A percentile compares a stretch with the other conserved stretches of the same genome.
These are phyloP conservation scores for Parazoanthus darwini DNA, from an alignment of 92 coral and sea anemone species.

Conservation along the genomic window DNA sequence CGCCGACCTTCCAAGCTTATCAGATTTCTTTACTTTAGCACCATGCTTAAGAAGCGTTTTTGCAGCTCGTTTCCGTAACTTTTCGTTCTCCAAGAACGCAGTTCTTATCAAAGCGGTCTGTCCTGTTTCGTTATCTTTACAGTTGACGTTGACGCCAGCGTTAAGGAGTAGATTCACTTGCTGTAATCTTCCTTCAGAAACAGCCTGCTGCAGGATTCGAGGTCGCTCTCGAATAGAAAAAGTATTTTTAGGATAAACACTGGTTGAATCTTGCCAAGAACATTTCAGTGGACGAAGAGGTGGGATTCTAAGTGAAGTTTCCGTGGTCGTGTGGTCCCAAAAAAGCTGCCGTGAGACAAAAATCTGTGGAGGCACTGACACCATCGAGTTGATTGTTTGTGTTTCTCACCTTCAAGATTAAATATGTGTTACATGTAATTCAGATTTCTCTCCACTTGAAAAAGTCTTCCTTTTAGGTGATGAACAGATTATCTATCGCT, in stretches of 20 bases:
- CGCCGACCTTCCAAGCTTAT: conserved; percentile 71
- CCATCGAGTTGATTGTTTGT: background rate
- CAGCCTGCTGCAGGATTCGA: conserved; percentile 86
- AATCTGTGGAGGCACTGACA: background rate
- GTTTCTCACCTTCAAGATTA: background rate
- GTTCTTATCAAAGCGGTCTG: conserved; percentile 87
- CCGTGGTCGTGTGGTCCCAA: background rate
- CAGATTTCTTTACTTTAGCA: conserved; percentile 68
- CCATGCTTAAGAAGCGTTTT: conserved; percentile 83
- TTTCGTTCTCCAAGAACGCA: conserved; percentile 73
- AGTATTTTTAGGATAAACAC: background rate
- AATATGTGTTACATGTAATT: background rate
- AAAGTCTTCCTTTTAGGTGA: background rate
- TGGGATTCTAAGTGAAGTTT: background rate
- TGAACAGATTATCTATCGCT: background rate
- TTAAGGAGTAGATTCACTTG: conserved; percentile 84
- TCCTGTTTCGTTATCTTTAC: conserved; percentile 76
- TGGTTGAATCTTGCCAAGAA: background rate
- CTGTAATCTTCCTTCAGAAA: conserved; percentile 76
- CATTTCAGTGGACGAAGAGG: conserved; percentile 10
- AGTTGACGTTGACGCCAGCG: conserved; percentile 90
- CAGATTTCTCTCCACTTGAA: background rate
- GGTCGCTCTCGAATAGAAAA: conserved; percentile 57
- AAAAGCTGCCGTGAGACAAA: conserved; percentile 22
- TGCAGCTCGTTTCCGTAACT: conserved; percentile 70